Evolutionary conservation across 1,140 invertebrate species (phyloP).

Genomic region (Diachasma alloeum): DNA sequence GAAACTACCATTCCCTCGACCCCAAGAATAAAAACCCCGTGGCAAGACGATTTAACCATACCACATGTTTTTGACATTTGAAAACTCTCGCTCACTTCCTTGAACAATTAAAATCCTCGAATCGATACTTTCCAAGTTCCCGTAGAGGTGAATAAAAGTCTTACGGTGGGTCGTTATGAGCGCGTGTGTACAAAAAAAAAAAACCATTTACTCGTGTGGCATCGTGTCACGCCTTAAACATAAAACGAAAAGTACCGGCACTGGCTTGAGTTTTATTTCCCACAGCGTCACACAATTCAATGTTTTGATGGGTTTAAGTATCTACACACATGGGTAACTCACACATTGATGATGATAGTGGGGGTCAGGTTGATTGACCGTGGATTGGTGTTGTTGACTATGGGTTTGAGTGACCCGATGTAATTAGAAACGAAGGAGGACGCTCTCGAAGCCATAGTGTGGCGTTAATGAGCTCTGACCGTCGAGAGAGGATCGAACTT

Average conservation of each 20-base stretch:
- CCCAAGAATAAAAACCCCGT: background rate
- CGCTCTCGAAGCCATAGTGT: background rate
- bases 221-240: slow-evolving; percentile 10
- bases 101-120: slow-evolving; percentile 5
- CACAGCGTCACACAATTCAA: background rate
- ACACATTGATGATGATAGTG: background rate
- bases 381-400: background rate
- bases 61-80: background rate
- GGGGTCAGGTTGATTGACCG: slow-evolving; percentile 10
- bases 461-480: slow-evolving; percentile 14
- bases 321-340: background rate
- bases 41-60: background rate
- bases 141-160: background rate
- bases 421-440: slow-evolving; percentile 14
- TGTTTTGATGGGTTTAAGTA: background rate
- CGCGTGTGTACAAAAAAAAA: background rate
- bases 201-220: background rate
- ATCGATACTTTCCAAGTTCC: slow-evolving; percentile 2
- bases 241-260: background rate
- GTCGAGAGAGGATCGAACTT: background rate
- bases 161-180: background rate
- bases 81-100: slow-evolving; percentile 7
- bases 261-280: background rate
- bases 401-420: background rate
- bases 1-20: background rate